These are phyloP conservation scores for Coboldia fuscipes DNA, from an alignment of 1,140 invertebrate genomes.

Conservation along the genomic window DNA sequence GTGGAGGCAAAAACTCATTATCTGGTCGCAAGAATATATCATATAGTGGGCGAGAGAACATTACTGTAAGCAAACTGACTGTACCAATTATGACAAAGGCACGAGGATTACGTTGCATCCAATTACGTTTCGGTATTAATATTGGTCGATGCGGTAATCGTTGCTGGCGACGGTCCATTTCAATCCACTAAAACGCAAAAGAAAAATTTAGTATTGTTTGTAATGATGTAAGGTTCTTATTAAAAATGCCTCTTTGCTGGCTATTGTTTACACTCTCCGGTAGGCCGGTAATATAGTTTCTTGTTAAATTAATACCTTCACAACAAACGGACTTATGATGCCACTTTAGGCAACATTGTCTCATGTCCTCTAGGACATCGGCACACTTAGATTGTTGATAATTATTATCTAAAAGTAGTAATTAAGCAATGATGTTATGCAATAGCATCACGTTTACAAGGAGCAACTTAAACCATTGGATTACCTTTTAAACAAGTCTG, in stretches of 20 bases:
- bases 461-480: background rate
- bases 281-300: constrained; percentile 21
- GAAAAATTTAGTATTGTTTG: background rate
- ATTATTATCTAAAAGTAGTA: constrained; percentile 29
- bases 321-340: constrained; percentile 33
- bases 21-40: constrained; percentile 27
- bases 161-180: background rate
- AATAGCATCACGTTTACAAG: background rate
- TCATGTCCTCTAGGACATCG: constrained; percentile 33
- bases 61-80: constrained; percentile 23
- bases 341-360: constrained; percentile 40
- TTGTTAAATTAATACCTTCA: constrained; percentile 34
- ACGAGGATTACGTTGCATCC: constrained; percentile 28
- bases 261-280: background rate
- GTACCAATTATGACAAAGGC: constrained; percentile 25
- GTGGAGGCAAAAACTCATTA: constrained; percentile 9
- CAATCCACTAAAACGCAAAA: background rate
- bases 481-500: constrained; percentile 54
- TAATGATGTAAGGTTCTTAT: background rate
- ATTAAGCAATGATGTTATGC: background rate
- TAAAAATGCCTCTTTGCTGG: background rate
- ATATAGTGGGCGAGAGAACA: constrained; percentile 48
- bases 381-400: constrained; percentile 40
- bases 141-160: background rate
- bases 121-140: constrained; percentile 10